Base-by-base conservation (phyloP, 2,113 vertebrate genomes). In the Leptobrachium leishanense region DNA sequence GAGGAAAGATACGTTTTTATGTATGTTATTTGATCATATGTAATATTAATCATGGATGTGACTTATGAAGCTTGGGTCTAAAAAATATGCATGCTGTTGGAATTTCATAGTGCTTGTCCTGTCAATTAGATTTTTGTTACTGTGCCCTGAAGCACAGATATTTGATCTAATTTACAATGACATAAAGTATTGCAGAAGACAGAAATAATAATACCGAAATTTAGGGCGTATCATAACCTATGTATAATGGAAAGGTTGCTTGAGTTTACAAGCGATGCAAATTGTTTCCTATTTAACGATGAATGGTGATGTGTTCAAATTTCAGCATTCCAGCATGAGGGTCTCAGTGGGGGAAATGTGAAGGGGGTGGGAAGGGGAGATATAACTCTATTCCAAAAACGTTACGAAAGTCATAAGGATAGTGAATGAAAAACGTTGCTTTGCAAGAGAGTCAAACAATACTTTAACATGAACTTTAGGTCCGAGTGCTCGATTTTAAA, bases 361-460 rank as follows among this genome's bases (percentile, higher is more conserved):
- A 74, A 53, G 72, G 64, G 62, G 15, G 9, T n/a, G 20, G 57
- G 41, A 72, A 46, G 77, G 63, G 72, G 72, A 39, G 54, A 72
- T 67, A 81, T 74, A 74, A 68, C 70, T 79, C 68, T 79, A 72
- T 65, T 74, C 66, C 39, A 31, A 68, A 68, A 80, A 53, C 62
- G 72, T 31, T 50, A 41, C 50, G 43, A 80, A 80, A 55, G 71
- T 64, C 71, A 68, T 11, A 68, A 62, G 12, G 43, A 54, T 15
- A 66, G 55, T 10, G 55, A 59, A 65, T 62, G 42, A 80, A 68
- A 74, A 67, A 80, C 66, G 78, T 80, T 80, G 57, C 66, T 74
- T 64, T 80, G 72, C 74, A 62, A 74, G 72, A n/a, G 72, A 74
- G 78, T 74, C 65, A 81, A 40, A 68, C 68, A 74, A 81, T 81